phyloP scores from a whole-genome alignment of 2,888 invertebrate species.

The Drosophila gaucha region DNA sequence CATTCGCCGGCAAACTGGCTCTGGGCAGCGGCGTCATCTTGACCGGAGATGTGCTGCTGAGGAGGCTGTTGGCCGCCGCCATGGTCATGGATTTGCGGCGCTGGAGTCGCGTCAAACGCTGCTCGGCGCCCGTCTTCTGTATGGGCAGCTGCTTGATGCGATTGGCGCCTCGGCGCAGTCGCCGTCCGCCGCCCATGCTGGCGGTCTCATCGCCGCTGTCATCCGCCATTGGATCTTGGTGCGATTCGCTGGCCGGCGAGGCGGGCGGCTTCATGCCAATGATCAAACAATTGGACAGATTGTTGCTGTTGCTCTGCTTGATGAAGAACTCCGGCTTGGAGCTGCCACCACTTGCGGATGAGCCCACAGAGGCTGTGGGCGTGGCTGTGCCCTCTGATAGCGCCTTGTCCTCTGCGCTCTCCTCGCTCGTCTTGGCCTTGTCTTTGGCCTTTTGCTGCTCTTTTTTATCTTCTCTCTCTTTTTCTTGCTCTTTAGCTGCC shows the following conservation, averaged over 20 bases:
- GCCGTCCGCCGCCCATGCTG: constrained; percentile 35
- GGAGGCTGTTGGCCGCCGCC: constrained; percentile 35
- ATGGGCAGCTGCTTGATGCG: constrained; percentile 41
- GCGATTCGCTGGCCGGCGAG: neutral
- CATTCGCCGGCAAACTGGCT: neutral
- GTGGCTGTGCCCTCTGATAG: neutral
- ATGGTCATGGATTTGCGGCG: constrained; percentile 55
- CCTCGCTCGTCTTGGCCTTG: neutral
- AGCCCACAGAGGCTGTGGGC: neutral
- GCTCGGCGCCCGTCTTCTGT: constrained; percentile 32
- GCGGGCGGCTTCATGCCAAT: constrained; percentile 50
- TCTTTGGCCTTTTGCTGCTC: neutral
- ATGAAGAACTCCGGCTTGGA: constrained; percentile 59
- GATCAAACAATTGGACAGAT: constrained; percentile 42
- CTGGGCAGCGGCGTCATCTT: constrained; percentile 65
- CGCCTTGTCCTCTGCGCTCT: neutral
- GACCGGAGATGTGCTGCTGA: constrained; percentile 56
- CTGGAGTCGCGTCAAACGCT: constrained; percentile 61
- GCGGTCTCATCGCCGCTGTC: constrained; percentile 39
- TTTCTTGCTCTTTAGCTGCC: neutral
- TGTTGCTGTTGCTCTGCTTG: constrained; percentile 38
- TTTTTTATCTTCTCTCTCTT: neutral
- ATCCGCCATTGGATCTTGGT: constrained; percentile 23
- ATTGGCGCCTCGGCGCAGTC: constrained; percentile 26
- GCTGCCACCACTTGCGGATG: neutral